phyloP scores from a whole-genome alignment of 2,113 vertebrate species.

The Apeltes quadracus region DNA sequence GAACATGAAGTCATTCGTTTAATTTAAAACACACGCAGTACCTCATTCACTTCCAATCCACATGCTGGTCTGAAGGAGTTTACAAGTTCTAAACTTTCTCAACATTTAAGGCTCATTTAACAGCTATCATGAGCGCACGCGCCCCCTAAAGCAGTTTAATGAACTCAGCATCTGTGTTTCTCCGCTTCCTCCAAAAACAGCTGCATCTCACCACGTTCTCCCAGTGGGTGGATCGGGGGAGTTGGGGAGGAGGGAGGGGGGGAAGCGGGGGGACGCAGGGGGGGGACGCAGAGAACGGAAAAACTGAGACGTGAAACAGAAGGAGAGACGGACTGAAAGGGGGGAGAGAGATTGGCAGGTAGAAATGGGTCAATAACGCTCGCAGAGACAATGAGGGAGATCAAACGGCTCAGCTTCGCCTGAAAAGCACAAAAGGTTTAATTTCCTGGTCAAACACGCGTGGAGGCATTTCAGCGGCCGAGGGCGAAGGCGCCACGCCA shows the following conservation, averaged over 20 bases:
- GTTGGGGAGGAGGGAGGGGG: too few species aligned
- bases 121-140: slow-evolving; percentile 20
- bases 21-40: not conserved
- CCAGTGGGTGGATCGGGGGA: slow-evolving; percentile 5
- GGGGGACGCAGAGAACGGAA: not conserved
- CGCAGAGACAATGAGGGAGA: slow-evolving; percentile 33
- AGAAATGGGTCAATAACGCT: slow-evolving; percentile 29
- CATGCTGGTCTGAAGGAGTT: slow-evolving; percentile 20
- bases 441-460: slow-evolving; percentile 69
- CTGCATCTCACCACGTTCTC: slow-evolving; percentile 50
- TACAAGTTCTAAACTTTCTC: slow-evolving; percentile 1
- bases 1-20: not conserved
- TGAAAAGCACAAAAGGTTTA: slow-evolving; percentile 57
- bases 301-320: not conserved
- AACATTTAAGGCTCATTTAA: slow-evolving; percentile 49
- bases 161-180: slow-evolving; percentile 54
- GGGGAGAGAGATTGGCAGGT: slow-evolving; percentile 27
- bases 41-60: not conserved
- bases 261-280: too few species aligned
- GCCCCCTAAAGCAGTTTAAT: slow-evolving; percentile 66
- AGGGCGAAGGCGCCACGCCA: slow-evolving; percentile 7
- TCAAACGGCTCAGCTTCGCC: slow-evolving; percentile 33
- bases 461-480: slow-evolving; percentile 33
- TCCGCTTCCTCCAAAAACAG: slow-evolving; percentile 50
- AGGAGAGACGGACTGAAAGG: not conserved